Base-by-base conservation (phyloP, 1,140 invertebrate species). In the Achatina immaculata region DNA sequence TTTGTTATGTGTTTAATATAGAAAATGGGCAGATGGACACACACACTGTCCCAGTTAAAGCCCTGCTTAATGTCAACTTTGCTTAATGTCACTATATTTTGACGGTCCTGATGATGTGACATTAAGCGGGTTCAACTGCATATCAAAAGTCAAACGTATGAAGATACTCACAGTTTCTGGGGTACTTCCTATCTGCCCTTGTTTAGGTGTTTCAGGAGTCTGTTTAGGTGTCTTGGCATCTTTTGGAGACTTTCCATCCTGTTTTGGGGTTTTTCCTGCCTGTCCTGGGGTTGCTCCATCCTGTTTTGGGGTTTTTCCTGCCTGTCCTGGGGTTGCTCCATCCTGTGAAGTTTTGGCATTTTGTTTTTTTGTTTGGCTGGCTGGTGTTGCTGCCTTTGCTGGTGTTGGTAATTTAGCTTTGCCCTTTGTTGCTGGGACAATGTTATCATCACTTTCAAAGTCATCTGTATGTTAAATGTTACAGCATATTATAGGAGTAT, bases 391-490 rank as follows among this genome's bases (percentile, higher is more conserved):
- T 21, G 19, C 3, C 24, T 69, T 69, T 69, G 68, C 1, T 19
- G 19, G 9, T 21, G 40, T 9, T 48, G 24, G 73, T 55, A 62
- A 43, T 40, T 58, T 55, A 14, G 31, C 42, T 48, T 75, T 36
- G 24, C 28, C 38, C 68, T 75, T 76, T 75, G 58, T 72, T 81
- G 28, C 31, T 6, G 58, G 34, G 36, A 42, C n/a, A n/a, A n/a
- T n/a, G n/a, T n/a, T n/a, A n/a, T 76, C 62, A 9, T 81, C 80
- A 68, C 75, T 58, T 0, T 66, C 71, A 65, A 73, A 34, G 11
- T 51, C 3, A 65, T 74, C 79, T 28, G 38, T 16, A 45, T n/a
- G n/a, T n/a, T n/a, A n/a, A n/a, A n/a, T n/a, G n/a, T n/a, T n/a
- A n/a, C n/a, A n/a, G n/a, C n/a, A n/a, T n/a, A n/a, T n/a, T n/a